Base-by-base conservation (phyloP, 2,113 vertebrate genomes). In the Bothrops jararaca region DNA sequence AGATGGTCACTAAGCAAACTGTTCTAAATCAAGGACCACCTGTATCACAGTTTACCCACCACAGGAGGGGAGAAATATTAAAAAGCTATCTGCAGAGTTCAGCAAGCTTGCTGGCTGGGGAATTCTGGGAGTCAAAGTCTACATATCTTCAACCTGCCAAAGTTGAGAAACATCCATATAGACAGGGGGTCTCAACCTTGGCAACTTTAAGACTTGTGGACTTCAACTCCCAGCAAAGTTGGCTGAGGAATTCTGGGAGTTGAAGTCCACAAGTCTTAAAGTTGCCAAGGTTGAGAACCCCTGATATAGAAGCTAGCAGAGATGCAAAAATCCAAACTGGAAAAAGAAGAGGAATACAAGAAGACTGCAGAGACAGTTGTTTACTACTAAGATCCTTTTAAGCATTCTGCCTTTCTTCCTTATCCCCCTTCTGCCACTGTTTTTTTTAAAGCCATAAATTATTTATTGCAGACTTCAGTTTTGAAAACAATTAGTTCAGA, bases 391-490 rank as follows among this genome's bases (percentile, higher is more conserved):
- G 58, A 88, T 80, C 34, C 50, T 93, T 85, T 42, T 50, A 93
- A 91, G 88, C 1, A 50, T 0, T 0, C 53, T 95, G 64, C 92
- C 90, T 53, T 48, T 45, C 86, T 13, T 56, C 7, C 23, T 23
- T 48, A 42, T 57, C 6, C 58, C 60, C 64, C 45, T 69, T 29
- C 64, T 52, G 13, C 45, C 7, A 39, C 64, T 93, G 90, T 88
- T 69, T 92, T 60, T 60, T 22, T 85, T 86, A 3, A 60, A 45
- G 85, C 29, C 34, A 90, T 95, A 4, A 91, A 95, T 95, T 90
- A 94, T 96, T 96, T 6, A 92, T 90, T 5, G 5, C 74, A 86
- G 48, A 86, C 48, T 92, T 91, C 20, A 26, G 90, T 92, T 95
- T 93, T 0, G 0, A 91, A 50, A 94, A 89, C 93, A 90, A 90